phyloP scores from a whole-genome alignment of 2,797 vertebrate genomes.

The Poeciliopsis gracilis region DNA sequence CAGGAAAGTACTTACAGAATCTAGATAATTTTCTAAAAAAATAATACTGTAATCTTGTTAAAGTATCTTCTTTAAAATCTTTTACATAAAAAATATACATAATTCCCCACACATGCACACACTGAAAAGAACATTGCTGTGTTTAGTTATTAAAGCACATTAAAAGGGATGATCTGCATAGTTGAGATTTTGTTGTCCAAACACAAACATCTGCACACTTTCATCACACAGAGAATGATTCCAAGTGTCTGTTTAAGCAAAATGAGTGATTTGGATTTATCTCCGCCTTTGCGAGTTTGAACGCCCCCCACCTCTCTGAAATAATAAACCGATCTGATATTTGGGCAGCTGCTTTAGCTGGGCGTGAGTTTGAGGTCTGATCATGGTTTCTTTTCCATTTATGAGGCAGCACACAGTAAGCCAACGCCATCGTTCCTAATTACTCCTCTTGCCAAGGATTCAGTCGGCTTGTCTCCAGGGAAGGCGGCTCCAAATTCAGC shows the following conservation, averaged over 20 bases:
- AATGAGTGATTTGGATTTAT: constrained; percentile 32
- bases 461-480: neutral
- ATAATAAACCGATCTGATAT: constrained; percentile 43
- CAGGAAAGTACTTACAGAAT: constrained; percentile 76
- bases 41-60: constrained; percentile 79
- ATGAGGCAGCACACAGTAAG: constrained; percentile 19
- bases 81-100: constrained; percentile 78
- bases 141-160: constrained; percentile 43
- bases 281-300: constrained; percentile 16
- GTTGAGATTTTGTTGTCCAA: constrained; percentile 61
- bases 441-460: constrained; percentile 13
- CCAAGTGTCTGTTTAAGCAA: constrained; percentile 31
- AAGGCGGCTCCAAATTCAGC: neutral
- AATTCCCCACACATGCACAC: constrained; percentile 66
- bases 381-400: constrained; percentile 14
- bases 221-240: constrained; percentile 43
- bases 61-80: constrained; percentile 70
- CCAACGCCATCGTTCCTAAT: constrained; percentile 22
- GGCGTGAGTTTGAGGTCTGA: constrained; percentile 30
- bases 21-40: constrained; percentile 80
- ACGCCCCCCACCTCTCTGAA: constrained; percentile 12
- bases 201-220: constrained; percentile 74
- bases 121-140: constrained; percentile 65
- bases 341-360: constrained; percentile 10
- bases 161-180: constrained; percentile 16